A percentile compares a stretch with the other conserved stretches of the same genome.
These are phyloP conservation scores for Calliphora vicina DNA, from an alignment of 1,140 invertebrate species.

Conservation along the genomic window DNA sequence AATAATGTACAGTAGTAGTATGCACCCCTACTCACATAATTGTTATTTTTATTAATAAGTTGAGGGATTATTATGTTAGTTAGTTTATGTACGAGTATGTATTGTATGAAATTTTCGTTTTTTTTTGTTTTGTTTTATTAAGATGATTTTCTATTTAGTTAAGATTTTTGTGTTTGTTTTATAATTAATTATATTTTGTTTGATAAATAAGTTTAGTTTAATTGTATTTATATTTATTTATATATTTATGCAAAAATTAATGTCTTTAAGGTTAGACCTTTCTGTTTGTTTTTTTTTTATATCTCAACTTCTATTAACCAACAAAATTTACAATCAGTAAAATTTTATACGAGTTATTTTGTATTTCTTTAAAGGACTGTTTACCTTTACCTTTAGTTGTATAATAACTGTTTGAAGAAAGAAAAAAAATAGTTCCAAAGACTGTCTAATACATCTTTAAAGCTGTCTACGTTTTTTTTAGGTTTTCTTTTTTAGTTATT, in stretches of 20 bases:
- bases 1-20: no score
- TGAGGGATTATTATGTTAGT: not conserved
- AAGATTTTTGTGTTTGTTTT: not conserved
- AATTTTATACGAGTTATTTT: not conserved
- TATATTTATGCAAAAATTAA: not conserved
- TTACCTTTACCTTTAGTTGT: not conserved
- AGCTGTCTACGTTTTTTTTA: not conserved
- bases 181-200: not conserved
- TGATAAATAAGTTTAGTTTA: not conserved
- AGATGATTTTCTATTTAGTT: not conserved
- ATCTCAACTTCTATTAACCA: not conserved
- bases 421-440: not conserved
- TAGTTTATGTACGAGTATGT: not conserved
- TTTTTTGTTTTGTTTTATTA: not conserved
- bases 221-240: conserved; percentile 23
- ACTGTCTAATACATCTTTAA: not conserved
- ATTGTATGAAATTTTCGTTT: not conserved
- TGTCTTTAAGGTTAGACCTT: conserved; percentile 15
- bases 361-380: not conserved
- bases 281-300: not conserved
- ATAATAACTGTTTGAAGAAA: not conserved
- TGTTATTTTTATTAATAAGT: not conserved
- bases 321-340: not conserved
- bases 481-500: not conserved
- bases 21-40: not conserved